A percentile compares a stretch with the other conserved stretches of the same genome.
Conservation (phyloP, 2,888 invertebrate species). For the Bimastos eiseni region DNA sequence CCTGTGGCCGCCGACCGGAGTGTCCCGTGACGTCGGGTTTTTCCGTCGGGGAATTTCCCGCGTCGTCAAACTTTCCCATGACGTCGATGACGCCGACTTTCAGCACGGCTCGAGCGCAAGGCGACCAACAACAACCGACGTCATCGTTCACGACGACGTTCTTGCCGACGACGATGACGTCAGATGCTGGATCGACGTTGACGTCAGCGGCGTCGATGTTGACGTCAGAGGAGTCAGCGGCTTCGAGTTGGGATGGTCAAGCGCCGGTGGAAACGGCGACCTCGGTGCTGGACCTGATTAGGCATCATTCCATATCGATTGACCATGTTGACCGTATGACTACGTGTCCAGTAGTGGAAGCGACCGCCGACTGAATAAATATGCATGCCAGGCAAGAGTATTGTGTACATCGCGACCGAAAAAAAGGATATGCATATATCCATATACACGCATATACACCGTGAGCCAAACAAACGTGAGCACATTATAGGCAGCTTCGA, state of each 20-base stretch:
- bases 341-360: background rate
- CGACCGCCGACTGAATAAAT: conserved; percentile 14
- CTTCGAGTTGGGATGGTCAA: background rate
- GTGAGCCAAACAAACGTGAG: background rate
- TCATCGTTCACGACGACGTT: conserved; percentile 13
- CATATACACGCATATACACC: background rate
- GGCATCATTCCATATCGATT: background rate
- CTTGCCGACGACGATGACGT: background rate
- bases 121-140: background rate
- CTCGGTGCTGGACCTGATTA: conserved; percentile 13
- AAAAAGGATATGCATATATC: background rate
- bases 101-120: background rate
- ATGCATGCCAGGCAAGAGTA: background rate
- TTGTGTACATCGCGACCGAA: background rate
- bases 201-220: background rate
- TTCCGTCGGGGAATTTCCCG: background rate
- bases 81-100: background rate
- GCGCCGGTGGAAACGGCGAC: background rate
- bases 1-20: background rate
- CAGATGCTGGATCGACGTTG: background rate
- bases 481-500: background rate
- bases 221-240: background rate
- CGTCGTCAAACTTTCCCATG: background rate
- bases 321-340: background rate
- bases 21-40: background rate